These are phyloP conservation scores for Eulemur coronatus DNA, from an alignment of 2,797 vertebrate genomes.

Conservation along the genomic window DNA sequence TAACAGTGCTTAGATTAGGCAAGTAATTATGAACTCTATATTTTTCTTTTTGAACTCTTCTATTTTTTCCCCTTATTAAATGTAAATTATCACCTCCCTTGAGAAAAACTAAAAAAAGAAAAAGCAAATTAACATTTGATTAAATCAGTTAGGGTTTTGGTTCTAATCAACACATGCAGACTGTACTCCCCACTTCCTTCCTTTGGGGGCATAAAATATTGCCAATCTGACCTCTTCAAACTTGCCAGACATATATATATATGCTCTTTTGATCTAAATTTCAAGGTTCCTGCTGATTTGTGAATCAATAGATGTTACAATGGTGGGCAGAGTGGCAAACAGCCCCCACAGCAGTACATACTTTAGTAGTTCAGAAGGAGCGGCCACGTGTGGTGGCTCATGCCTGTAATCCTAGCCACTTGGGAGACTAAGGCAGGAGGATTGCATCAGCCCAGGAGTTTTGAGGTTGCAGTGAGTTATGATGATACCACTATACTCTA, in stretches of 20 bases:
- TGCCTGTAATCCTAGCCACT: too few species aligned
- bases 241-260: neutral
- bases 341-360: neutral
- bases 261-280: neutral
- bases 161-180: neutral
- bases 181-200: neutral
- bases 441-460: too few species aligned
- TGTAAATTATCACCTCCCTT: too few species aligned
- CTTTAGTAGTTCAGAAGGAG: neutral
- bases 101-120: too few species aligned
- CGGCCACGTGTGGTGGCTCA: neutral
- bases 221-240: neutral
- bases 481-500: too few species aligned
- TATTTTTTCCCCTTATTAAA: neutral
- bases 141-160: neutral
- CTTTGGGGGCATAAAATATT: neutral
- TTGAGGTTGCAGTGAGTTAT: too few species aligned
- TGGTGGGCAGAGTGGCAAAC: neutral
- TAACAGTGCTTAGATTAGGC: slow-evolving; percentile 54
- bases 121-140: neutral
- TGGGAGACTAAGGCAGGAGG: too few species aligned
- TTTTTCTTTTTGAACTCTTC: neutral
- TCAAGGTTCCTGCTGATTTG: slow-evolving; percentile 6
- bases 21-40: slow-evolving; percentile 16
- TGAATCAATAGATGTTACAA: slow-evolving; percentile 16